Conservation (phyloP, 2,113 vertebrate genomes). For the Sylvietta virens region DNA sequence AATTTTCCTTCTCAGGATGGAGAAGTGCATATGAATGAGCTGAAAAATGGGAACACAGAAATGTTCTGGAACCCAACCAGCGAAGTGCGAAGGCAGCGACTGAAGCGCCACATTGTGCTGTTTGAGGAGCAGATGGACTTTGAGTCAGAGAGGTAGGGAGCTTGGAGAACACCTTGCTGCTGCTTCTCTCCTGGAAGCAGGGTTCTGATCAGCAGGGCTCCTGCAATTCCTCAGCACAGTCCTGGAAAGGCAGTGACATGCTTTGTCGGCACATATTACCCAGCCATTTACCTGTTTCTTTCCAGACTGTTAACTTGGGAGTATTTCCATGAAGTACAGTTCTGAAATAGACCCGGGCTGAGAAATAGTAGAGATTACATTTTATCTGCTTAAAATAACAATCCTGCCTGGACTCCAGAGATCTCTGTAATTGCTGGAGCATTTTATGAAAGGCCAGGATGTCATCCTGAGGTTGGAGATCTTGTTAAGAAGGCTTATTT, state of each 20-base stretch:
- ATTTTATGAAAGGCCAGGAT: background rate
- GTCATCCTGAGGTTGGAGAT: background rate
- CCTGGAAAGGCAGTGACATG: background rate
- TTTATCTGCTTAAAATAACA: background rate
- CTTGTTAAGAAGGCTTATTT: background rate
- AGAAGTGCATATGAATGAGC: slow-evolving; percentile 87
- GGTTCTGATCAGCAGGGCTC: background rate
- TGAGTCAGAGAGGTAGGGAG: slow-evolving; percentile 88
- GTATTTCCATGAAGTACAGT: background rate
- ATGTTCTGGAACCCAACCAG: slow-evolving; percentile 85
- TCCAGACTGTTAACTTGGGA: background rate
- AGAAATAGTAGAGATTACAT: background rate
- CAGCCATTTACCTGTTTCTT: background rate
- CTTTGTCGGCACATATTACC: background rate
- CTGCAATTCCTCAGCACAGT: background rate
- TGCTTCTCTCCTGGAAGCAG: background rate
- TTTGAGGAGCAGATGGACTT: slow-evolving; percentile 85
- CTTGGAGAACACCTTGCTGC: background rate
- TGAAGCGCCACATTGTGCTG: slow-evolving; percentile 85
- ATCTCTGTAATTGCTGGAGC: background rate
- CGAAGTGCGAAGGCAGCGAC: slow-evolving; percentile 81
- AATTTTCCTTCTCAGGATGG: slow-evolving; percentile 77
- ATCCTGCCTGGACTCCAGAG: background rate
- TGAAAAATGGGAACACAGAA: slow-evolving; percentile 70
- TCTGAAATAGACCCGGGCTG: background rate